phyloP scores from a whole-genome alignment of 2,113 vertebrate species.

The Salminus brasiliensis region DNA sequence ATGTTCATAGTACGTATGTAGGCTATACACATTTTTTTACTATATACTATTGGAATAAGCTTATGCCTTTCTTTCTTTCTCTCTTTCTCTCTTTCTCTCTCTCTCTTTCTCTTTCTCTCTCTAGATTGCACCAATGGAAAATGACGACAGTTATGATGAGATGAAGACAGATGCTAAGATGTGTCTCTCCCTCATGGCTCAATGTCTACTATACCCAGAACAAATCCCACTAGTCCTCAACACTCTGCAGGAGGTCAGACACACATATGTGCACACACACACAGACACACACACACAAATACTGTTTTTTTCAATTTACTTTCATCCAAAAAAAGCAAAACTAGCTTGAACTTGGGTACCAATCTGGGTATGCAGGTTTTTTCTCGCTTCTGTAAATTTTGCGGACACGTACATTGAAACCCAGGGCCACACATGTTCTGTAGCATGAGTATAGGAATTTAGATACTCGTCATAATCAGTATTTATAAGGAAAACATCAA shows the following conservation, averaged over 20 bases:
- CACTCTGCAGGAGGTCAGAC: conserved; percentile 73
- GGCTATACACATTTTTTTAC: not conserved
- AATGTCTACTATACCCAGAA: conserved; percentile 92
- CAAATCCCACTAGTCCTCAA: conserved; percentile 93
- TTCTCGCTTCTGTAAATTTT: too few species aligned
- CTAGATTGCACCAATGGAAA: conserved; percentile 97
- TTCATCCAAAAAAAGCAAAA: too few species aligned
- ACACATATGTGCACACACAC: too few species aligned
- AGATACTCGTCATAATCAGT: too few species aligned
- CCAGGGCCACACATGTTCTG: too few species aligned
- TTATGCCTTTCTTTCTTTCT: not conserved
- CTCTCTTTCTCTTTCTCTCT: conserved; percentile 1
- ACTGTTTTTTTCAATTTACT: too few species aligned
- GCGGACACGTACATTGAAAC: too few species aligned
- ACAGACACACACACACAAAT: not conserved
- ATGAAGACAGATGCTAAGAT: conserved; percentile 96
- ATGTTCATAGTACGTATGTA: too few species aligned
- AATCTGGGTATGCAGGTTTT: too few species aligned
- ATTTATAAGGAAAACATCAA: too few species aligned
- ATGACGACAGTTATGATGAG: conserved; percentile 96
- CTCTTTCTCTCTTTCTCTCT: not conserved
- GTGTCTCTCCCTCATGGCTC: conserved; percentile 95
- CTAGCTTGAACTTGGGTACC: too few species aligned
- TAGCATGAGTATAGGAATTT: too few species aligned
- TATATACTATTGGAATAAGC: not conserved